Evolutionary conservation across 2,888 invertebrate species (phyloP).

Genomic region (Phaedon cochleariae): DNA sequence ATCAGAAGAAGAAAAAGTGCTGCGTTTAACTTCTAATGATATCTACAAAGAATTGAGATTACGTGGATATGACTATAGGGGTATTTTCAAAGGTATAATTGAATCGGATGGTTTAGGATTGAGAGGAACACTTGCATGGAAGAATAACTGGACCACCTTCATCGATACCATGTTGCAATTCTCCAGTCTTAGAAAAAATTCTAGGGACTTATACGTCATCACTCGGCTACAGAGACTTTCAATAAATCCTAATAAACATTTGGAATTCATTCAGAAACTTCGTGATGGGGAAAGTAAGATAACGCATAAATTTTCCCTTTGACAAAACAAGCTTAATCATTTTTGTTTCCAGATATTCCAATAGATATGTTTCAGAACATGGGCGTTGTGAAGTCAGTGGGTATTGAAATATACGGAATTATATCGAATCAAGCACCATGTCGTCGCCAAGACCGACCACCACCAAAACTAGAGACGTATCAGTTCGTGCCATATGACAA

Average conservation of each 20-base stretch:
- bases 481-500: constrained; percentile 81
- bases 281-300: constrained; percentile 51
- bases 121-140: constrained; percentile 82
- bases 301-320: too few species aligned
- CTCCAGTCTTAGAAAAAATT: constrained; percentile 79
- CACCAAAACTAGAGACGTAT: constrained; percentile 86
- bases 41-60: constrained; percentile 87
- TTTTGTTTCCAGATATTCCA: constrained; percentile 61
- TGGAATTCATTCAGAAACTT: constrained; percentile 55
- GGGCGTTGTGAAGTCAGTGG: constrained; percentile 80
- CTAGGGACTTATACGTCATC: constrained; percentile 86
- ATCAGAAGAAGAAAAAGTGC: constrained; percentile 59
- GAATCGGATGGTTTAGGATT: constrained; percentile 76
- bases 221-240: constrained; percentile 84
- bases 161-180: constrained; percentile 97
- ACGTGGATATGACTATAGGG: constrained; percentile 87
- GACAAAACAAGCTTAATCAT: constrained; percentile 24
- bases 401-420: constrained; percentile 87
- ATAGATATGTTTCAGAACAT: constrained; percentile 77
- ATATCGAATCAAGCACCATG: constrained; percentile 92
- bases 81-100: constrained; percentile 82
- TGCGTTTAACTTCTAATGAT: constrained; percentile 72
- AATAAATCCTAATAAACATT: constrained; percentile 81
- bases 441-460: constrained; percentile 77
- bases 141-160: constrained; percentile 92